Conservation (phyloP, 2,797 vertebrate genomes). For the Pempheris klunzingeri region DNA sequence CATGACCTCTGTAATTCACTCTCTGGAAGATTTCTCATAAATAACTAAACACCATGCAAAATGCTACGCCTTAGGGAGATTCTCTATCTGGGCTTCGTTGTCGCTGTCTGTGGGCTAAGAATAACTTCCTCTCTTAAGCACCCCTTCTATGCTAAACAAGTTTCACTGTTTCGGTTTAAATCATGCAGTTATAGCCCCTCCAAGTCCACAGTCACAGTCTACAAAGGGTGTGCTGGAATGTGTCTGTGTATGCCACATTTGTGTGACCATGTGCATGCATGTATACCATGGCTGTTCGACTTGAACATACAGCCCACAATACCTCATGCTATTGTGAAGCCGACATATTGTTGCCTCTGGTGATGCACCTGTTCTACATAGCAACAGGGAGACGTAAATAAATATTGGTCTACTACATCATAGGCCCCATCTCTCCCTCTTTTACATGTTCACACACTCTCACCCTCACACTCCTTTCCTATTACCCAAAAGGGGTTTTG, state of each 20-base stretch:
- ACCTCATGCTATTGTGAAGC: constrained; percentile 57
- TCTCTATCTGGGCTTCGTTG: constrained; percentile 55
- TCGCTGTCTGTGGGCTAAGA: constrained; percentile 67
- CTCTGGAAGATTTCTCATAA: constrained; percentile 77
- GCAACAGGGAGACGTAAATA: constrained; percentile 78
- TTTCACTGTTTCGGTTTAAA: constrained; percentile 50
- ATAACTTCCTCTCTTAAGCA: constrained; percentile 62
- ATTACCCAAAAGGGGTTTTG: constrained; percentile 29
- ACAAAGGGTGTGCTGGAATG: constrained; percentile 7
- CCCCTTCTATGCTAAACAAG: constrained; percentile 53
- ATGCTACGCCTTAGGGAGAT: constrained; percentile 66
- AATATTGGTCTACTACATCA: constrained; percentile 53
- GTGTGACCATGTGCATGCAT: constrained; percentile 24
- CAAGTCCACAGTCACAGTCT: constrained; percentile 2
- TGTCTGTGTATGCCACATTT: constrained; percentile 3
- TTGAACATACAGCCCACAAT: constrained; percentile 37
- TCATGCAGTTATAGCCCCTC: constrained; percentile 26
- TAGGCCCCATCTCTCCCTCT: constrained; percentile 34
- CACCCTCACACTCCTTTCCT: background rate
- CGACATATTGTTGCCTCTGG: constrained; percentile 79
- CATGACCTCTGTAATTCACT: constrained; percentile 77
- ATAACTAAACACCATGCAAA: constrained; percentile 81
- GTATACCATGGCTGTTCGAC: constrained; percentile 37
- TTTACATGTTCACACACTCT: constrained; percentile 14
- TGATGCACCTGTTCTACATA: constrained; percentile 82